These are phyloP conservation scores for Turritopsis dohrnii DNA, from an alignment of 30 jellyfish, hydroid and myxozoan genomes.

Conservation along the genomic window DNA sequence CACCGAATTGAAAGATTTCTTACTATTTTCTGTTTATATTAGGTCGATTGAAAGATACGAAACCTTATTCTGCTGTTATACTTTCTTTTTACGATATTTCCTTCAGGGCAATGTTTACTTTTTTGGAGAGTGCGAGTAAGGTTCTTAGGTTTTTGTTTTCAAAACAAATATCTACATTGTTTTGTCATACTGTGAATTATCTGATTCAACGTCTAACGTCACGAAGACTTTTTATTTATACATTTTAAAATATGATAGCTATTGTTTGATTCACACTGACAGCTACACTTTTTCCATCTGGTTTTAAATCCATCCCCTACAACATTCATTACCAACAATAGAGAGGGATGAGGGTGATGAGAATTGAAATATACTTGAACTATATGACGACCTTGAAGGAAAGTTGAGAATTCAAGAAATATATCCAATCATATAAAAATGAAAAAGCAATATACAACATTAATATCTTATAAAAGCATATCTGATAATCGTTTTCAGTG, in stretches of 20 bases:
- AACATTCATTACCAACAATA: too few relatives aligned
- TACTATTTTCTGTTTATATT: not conserved
- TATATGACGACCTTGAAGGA: not conserved
- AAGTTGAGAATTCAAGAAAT: not conserved
- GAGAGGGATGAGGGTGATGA: not conserved
- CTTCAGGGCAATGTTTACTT: not conserved
- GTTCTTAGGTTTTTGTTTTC: not conserved
- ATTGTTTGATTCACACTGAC: not conserved
- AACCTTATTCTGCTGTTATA: not conserved
- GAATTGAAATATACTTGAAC: not conserved
- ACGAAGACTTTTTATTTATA: not conserved
- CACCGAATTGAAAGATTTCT: not conserved
- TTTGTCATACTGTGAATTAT: not conserved
- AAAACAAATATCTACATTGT: not conserved
- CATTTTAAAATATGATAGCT: not conserved
- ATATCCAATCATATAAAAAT: not conserved
- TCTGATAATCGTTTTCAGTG: not conserved
- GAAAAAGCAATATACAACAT: not conserved
- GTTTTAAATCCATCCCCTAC: not conserved
- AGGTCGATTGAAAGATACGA: not conserved
- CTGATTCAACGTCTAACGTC: not conserved
- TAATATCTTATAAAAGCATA: not conserved
- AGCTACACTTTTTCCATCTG: not conserved
- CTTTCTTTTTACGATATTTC: too few relatives aligned
- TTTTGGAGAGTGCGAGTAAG: not conserved